Evolutionary conservation across 2,113 vertebrate species (phyloP).

Genomic region (Larimichthys polyactis): DNA sequence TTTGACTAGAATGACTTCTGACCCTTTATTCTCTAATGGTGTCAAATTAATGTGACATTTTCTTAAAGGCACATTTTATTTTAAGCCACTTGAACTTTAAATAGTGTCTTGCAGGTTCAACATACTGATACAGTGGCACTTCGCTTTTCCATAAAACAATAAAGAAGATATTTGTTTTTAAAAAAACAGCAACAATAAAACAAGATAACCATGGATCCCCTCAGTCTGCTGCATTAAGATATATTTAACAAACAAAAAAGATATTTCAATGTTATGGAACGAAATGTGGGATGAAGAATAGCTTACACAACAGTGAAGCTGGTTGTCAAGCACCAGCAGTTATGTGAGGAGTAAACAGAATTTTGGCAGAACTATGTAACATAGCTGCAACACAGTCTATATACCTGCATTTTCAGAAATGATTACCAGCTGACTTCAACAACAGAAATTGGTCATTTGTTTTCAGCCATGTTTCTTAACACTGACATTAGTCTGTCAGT

Average conservation of each 20-base stretch:
- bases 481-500: neutral
- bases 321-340: neutral
- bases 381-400: constrained; percentile 14
- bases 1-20: neutral
- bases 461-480: constrained; percentile 11
- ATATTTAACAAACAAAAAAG: neutral
- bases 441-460: neutral
- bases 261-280: constrained; percentile 25
- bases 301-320: constrained; percentile 1
- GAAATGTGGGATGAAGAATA: constrained; percentile 11
- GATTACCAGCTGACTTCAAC: neutral
- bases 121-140: neutral
- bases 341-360: constrained; percentile 10
- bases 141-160: constrained; percentile 3
- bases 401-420: constrained; percentile 14
- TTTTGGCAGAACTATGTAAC: neutral
- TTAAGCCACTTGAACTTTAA: neutral
- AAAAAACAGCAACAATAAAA: neutral
- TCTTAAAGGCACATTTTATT: neutral
- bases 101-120: neutral
- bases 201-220: neutral
- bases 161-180: neutral
- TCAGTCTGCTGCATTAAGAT: neutral
- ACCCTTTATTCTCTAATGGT: neutral
- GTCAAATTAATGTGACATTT: neutral